phyloP scores from a whole-genome alignment of 2,113 vertebrate genomes.

The Channa argus region DNA sequence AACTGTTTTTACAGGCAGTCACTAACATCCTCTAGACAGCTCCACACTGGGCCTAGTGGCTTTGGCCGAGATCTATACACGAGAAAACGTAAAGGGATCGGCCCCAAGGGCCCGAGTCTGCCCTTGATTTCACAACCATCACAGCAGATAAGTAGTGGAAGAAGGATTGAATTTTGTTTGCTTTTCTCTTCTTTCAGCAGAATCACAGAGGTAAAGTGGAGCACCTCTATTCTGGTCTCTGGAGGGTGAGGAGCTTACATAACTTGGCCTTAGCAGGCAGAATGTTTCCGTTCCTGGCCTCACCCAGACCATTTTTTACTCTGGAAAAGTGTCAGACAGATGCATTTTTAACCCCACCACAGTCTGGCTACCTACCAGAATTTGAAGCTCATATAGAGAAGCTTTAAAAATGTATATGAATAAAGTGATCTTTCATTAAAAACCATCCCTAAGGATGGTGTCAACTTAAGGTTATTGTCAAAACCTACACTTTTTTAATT shows the following conservation, averaged over 20 bases:
- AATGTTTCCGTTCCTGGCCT: constrained; percentile 76
- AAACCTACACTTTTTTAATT: no score
- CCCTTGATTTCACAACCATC: constrained; percentile 65
- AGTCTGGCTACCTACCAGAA: constrained; percentile 43
- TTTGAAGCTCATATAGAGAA: constrained; percentile 66
- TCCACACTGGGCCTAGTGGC: constrained; percentile 55
- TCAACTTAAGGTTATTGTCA: background rate
- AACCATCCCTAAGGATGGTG: constrained; percentile 27
- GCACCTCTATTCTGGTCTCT: constrained; percentile 63
- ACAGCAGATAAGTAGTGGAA: constrained; percentile 48
- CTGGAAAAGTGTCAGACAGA: constrained; percentile 67
- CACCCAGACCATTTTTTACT: constrained; percentile 71
- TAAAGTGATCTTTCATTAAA: background rate
- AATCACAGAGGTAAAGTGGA: constrained; percentile 76
- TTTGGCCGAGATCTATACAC: constrained; percentile 58
- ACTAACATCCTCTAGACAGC: constrained; percentile 70
- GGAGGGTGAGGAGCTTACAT: constrained; percentile 68
- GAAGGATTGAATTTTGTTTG: constrained; percentile 39
- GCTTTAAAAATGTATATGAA: constrained; percentile 37
- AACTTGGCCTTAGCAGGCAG: constrained; percentile 60
- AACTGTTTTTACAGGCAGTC: constrained; percentile 71
- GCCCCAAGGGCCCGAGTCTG: constrained; percentile 61
- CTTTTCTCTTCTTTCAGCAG: constrained; percentile 40
- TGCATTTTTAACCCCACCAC: constrained; percentile 50
- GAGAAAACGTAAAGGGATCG: constrained; percentile 67